Conservation (phyloP, 1,140 invertebrate species). For the Oryctes rhinoceros region DNA sequence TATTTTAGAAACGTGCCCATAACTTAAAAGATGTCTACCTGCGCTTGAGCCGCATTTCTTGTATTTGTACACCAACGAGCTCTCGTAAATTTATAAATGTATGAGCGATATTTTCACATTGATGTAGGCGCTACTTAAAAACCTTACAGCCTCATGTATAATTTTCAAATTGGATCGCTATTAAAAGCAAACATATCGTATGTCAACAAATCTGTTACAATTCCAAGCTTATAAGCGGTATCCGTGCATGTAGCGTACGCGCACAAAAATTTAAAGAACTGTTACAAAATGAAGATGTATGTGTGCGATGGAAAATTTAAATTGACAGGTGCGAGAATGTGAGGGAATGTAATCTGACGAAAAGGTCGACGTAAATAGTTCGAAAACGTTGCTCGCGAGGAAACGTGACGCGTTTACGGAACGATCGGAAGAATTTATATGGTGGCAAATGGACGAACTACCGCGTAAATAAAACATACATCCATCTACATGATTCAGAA, state of each 20-base stretch:
- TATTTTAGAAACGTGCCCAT: no score
- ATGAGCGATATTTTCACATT: no score
- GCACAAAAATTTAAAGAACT: neutral
- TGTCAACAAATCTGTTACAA: neutral
- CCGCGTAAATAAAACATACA: conserved; percentile 22
- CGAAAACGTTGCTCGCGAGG: conserved; percentile 17
- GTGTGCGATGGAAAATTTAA: neutral
- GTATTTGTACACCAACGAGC: no score
- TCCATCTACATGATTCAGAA: neutral
- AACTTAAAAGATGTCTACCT: no score
- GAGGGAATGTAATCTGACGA: conserved; percentile 31
- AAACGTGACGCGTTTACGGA: conserved; percentile 10
- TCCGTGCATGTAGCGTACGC: neutral
- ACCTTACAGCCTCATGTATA: no score
- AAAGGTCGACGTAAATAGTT: conserved; percentile 22
- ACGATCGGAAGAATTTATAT: conserved; percentile 15
- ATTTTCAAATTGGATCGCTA: no score
- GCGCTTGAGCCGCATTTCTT: no score
- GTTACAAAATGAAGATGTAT: neutral
- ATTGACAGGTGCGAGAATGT: conserved; percentile 25
- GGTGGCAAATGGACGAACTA: conserved; percentile 7
- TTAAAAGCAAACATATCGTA: no score
- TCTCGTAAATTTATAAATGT: no score
- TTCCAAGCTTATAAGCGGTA: neutral
- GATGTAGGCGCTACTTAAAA: no score